These are phyloP conservation scores for Colletes gigas DNA, from an alignment of 1,140 invertebrate genomes.

Conservation along the genomic window DNA sequence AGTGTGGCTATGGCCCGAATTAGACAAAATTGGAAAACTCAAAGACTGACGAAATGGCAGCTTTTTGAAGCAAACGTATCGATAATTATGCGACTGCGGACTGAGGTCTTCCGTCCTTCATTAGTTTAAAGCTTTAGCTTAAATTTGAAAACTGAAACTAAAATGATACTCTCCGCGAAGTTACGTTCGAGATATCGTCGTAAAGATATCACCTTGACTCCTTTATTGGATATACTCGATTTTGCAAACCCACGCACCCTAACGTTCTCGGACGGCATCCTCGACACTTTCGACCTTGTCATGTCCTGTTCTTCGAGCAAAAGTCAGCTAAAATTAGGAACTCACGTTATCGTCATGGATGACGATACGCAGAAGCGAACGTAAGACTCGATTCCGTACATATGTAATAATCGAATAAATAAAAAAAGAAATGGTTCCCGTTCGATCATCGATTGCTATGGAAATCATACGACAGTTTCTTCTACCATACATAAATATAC, in stretches of 20 bases:
- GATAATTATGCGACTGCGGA: no score
- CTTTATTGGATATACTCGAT: constrained; percentile 33
- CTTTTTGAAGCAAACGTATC: no score
- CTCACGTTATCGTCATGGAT: constrained; percentile 7
- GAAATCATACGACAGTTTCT: neutral
- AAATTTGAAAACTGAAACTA: neutral
- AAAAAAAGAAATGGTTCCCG: neutral
- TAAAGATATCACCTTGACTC: constrained; percentile 31
- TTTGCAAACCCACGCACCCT: constrained; percentile 42
- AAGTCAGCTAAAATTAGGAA: constrained; percentile 35
- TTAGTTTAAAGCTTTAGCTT: no score
- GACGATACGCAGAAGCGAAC: neutral
- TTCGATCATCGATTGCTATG: neutral
- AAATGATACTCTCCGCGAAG: neutral
- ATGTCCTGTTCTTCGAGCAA: neutral
- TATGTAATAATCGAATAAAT: neutral
- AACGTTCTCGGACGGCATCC: constrained; percentile 31
- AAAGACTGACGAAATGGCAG: no score
- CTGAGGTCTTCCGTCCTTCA: neutral
- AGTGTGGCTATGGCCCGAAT: no score
- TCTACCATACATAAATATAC: no score
- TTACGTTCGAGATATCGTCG: neutral
- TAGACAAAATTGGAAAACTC: no score
- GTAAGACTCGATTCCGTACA: neutral
- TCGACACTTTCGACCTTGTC: constrained; percentile 29